Base-by-base conservation (phyloP, 2,797 vertebrate species). In the Notolabrus celidotus region DNA sequence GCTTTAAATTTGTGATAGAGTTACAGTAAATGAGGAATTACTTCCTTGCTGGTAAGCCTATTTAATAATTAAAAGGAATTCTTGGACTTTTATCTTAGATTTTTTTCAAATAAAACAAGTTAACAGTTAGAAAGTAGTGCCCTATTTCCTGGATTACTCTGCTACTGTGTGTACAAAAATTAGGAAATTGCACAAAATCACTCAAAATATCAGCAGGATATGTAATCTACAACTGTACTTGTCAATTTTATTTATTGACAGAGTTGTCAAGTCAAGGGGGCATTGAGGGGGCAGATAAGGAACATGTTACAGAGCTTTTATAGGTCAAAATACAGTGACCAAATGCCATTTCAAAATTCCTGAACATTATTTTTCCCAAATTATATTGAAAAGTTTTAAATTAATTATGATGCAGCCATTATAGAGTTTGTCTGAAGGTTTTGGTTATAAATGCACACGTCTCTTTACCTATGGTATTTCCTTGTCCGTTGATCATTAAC, bases 401-500 rank as follows among this genome's bases (percentile, higher is more conserved):
- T 51, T 2, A 50, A 23, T 9, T 56, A 1, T 50, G 9, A 4
- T 50, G 50, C 12, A 42, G 10, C 42, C 17, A 3, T 16, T 11
- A 16, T 43, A 1, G 2, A 33, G 33, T 38, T 55, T 31, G 33
- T 61, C 36, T 31, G 25, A 22, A 2, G 12, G 16, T 29, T 41
- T 83, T 71, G 12, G 19, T 54, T 55, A 52, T 53, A 39, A 38
- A 43, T 2, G 12, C 27, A 22, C 29, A 2, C 39, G n/a, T 34
- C 4, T 15, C 9, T 71, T 72, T 27, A 31, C 42, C 62, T n/a
- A 9, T 53, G 56, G 19, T 36, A 67, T 77, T 87, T 90, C 77
- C 75, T 79, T 46, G 22, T 82, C 27, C 60, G 83, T 91, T 89
- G 64, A 92, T 90, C 49, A 90, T 92, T 92, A 88, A 91, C 80